Evolutionary conservation across 37 sponge, comb jelly and placozoan genomes (phyloP), one percentile per base, ranked within the genome.

Genomic region (Corticium candelabrum): DNA sequence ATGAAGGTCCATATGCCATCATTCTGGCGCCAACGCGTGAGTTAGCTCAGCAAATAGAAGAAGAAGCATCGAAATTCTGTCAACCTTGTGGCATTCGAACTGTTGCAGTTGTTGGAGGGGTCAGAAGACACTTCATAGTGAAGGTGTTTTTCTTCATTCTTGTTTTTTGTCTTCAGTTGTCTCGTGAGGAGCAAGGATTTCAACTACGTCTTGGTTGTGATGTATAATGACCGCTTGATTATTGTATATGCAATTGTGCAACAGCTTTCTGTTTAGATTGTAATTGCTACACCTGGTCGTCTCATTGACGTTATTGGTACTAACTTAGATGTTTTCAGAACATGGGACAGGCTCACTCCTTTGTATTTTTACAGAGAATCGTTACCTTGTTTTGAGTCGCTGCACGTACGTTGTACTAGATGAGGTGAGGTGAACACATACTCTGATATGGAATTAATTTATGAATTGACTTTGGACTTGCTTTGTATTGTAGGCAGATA

Each of bases 361-460:
- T n/a, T n/a, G n/a, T n/a, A 35, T 4, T 80, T 29, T 81, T 82
- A 35, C 40, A 83, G 96, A 78, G 73, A 81, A 82, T 41, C 78
- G 79, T 30, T 97, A 97, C 77, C 90, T 97, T 35, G 99, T 94
- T 0, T 80, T 97, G 0, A 74, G 77, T 21, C 92, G 88, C 50
- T 97, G 99, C 41, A 97, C 99, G 1, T 97, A 97, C 77, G 88
- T 85, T n/a, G 99, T 97, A 3, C 67, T 97, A 76, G 99, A 97
- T 83, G 99, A 97, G 85, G 92, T 91, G 40, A 76, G 84, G 37
- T 0, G 21, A 31, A 1, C 5, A 15, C 11, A 43, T 11, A 43
- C 11, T 21, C 11, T 21, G 56, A 5, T 43, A 43, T 43, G 11
- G 56, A 11, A 43, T n/a, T n/a, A n/a, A n/a, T n/a, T n/a, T n/a